Percentiles rank a stretch among this genome's conserved stretches.
These are phyloP conservation scores for Tiliqua scincoides DNA, from an alignment of 2,113 vertebrate species.

Conservation along the genomic window DNA sequence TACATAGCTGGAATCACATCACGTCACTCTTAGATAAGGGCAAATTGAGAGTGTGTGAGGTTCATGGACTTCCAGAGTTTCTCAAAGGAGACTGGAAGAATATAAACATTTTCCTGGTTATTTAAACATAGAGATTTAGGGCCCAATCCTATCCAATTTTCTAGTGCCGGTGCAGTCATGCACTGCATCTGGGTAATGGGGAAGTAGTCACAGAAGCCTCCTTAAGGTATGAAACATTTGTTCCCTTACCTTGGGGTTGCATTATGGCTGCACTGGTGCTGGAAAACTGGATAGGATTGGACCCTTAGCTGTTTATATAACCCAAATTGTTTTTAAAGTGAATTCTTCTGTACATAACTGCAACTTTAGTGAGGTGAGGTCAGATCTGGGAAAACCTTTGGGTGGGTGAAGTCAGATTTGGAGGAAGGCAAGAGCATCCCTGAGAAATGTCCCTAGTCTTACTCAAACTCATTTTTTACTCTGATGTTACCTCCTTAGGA, in stretches of 20 bases:
- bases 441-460: not conserved
- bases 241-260: too few relatives aligned
- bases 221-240: too few relatives aligned
- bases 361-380: not conserved
- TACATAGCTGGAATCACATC: not conserved
- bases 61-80: constrained; percentile 20
- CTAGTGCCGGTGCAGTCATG: too few relatives aligned
- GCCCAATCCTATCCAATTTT: too few relatives aligned
- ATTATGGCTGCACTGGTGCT: too few relatives aligned
- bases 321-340: constrained; percentile 21
- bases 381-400: constrained; percentile 5
- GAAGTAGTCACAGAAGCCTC: too few relatives aligned
- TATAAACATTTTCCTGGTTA: not conserved
- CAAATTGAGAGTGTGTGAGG: not conserved
- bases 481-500: not conserved
- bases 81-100: not conserved
- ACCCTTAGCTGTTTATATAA: too few relatives aligned
- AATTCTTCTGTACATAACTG: not conserved
- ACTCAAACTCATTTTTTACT: not conserved
- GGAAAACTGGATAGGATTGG: too few relatives aligned
- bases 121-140: constrained; percentile 23
- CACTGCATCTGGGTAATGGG: too few relatives aligned
- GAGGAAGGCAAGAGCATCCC: not conserved
- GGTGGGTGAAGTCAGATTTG: too few relatives aligned
- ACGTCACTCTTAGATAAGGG: not conserved